Conservation (phyloP, 2,797 vertebrate species). For the Emydoidea blandingii region DNA sequence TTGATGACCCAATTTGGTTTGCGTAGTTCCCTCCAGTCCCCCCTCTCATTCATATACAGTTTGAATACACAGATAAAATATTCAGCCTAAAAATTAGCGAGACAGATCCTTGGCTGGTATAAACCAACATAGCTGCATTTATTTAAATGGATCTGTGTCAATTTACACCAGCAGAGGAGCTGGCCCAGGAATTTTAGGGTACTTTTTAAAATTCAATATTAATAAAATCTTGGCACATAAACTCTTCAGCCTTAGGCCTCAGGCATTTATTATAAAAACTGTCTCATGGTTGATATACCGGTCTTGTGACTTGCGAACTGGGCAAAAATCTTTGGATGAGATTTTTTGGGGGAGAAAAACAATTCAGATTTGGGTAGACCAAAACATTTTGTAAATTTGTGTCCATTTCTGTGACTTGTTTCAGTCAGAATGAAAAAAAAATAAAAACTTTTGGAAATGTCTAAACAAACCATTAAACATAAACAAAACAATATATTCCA, state of each 20-base stretch:
- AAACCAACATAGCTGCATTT: neutral
- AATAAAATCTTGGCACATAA: neutral
- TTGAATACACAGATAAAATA: neutral
- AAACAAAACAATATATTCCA: neutral
- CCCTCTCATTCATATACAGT: neutral
- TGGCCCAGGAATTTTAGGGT: neutral
- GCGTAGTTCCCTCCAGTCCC: neutral
- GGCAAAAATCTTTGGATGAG: neutral
- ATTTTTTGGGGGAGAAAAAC: neutral
- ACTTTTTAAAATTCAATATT: neutral
- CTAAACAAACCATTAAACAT: neutral
- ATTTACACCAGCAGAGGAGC: neutral
- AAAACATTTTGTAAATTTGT: neutral
- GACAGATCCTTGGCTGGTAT: neutral
- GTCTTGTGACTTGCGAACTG: neutral
- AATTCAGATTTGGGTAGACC: neutral
- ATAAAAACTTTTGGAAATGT: neutral
- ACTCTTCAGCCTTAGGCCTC: neutral
- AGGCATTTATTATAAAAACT: neutral
- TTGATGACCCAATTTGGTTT: neutral
- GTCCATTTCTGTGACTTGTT: neutral
- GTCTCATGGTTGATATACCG: neutral
- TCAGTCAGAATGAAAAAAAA: neutral
- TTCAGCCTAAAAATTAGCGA: neutral
- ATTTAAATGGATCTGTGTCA: neutral